Base-by-base conservation (phyloP, 2,797 vertebrate species). In the Pyrocephalus nanus region DNA sequence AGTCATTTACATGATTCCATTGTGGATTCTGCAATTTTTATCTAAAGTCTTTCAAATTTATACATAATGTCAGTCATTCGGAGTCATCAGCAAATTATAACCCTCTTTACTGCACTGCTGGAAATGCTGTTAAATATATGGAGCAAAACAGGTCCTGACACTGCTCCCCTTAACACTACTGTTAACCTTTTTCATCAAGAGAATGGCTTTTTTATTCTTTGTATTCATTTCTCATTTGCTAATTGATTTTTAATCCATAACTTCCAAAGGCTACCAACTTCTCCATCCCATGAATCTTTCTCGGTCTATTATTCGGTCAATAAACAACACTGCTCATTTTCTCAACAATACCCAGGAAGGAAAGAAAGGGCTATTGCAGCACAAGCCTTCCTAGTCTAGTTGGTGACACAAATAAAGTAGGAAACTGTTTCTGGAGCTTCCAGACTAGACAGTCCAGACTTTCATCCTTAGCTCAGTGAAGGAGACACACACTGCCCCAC, bases 21-120 rank as follows among this genome's bases (percentile, higher is more conserved):
- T 78, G 91, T 84, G 89, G 79, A 81, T 94, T 91, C 82, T 78
- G 36, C 51, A 81, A 57, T 91, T 90, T 86, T 93, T 86, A 87
- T 75, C 64, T 84, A 20, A 75, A 72, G 43, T 58, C 79, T 95
- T 86, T 50, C 17, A 90, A 81, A 70, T 84, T 81, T 66, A 62
- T 83, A 89, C 69, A 51, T 51, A 57, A 90, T 27, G 87, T 86
- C 93, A 96, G 60, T 93, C 87, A 84, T 74, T 78, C 58, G 32
- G 20, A 96, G 30, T 57, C 91, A 94, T 57, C 79, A 90, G 53
- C 51, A 95, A 93, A 93, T 93, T 78, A 72, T 18, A 83, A 55
- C 50, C 70, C 79, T 76, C 51, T 80, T 57, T 21, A 40, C 40
- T 42, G 58, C 6, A 4, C 73, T 61, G 57, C 80, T 84, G 51